A percentile compares a stretch with the other conserved stretches of the same genome.
Evolutionary conservation across 2,888 invertebrate species (phyloP).

Genomic region (Drosophila formosana): DNA sequence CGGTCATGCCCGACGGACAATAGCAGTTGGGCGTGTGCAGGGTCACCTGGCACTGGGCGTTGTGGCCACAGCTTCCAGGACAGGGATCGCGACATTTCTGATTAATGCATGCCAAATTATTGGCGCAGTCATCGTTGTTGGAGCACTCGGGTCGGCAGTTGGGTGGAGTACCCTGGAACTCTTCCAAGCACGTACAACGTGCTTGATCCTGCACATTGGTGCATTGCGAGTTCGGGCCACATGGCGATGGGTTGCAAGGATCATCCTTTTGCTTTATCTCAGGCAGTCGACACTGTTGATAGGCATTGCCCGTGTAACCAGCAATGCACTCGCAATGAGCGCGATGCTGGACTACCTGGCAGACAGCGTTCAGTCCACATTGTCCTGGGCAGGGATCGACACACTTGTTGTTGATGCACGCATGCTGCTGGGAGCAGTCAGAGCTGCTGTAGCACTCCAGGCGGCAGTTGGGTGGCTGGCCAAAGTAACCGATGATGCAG

Average conservation of each 20-base stretch:
- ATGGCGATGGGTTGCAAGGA: conserved; percentile 91
- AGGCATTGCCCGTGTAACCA: conserved; percentile 91
- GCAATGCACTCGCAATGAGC: conserved; percentile 90
- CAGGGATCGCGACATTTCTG: conserved; percentile 92
- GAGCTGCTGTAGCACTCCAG: conserved; percentile 90
- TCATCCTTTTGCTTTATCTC: conserved; percentile 78
- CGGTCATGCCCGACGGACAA: conserved; percentile 88
- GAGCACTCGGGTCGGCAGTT: conserved; percentile 90
- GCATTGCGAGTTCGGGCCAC: conserved; percentile 91
- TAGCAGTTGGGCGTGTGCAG: conserved; percentile 92
- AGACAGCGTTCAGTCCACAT: conserved; percentile 90
- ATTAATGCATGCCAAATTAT: conserved; percentile 89
- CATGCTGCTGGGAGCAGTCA: conserved; percentile 89
- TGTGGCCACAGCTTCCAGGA: conserved; percentile 91
- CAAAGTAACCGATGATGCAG: conserved; percentile 88
- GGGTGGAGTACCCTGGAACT: conserved; percentile 90
- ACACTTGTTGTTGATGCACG: conserved; percentile 91
- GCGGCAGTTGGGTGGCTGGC: conserved; percentile 90
- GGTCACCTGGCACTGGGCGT: conserved; percentile 90
- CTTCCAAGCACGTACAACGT: conserved; percentile 89
- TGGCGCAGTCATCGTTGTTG: conserved; percentile 89
- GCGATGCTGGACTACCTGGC: conserved; percentile 91
- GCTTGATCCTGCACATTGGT: conserved; percentile 87
- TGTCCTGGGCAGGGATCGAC: conserved; percentile 91
- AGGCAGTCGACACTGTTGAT: conserved; percentile 87